A percentile compares a stretch with the other conserved stretches of the same genome.
Conservation (phyloP, 2,113 vertebrate genomes). For the Grallaria varia region DNA sequence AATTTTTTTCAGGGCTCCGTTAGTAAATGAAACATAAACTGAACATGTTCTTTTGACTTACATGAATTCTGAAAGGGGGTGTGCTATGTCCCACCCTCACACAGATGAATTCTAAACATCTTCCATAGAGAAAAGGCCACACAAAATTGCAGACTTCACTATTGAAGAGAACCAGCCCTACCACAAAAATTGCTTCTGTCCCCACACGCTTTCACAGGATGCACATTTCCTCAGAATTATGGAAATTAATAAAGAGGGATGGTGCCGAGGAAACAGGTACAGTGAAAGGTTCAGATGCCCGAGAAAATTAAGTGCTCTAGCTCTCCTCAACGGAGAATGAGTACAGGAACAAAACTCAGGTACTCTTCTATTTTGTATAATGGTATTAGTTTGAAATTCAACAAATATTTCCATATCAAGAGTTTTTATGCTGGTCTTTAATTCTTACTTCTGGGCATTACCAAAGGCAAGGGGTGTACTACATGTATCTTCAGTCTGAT, state of each 20-base stretch:
- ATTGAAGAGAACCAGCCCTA: not conserved
- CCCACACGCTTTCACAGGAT: not conserved
- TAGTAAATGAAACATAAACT: not conserved
- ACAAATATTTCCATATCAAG: not conserved
- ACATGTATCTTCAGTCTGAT: not conserved
- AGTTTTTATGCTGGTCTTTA: not conserved
- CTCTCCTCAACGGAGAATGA: not conserved
- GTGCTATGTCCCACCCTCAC: not conserved
- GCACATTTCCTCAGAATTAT: not conserved
- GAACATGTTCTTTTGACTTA: not conserved
- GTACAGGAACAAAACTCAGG: not conserved
- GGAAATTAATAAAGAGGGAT: not conserved
- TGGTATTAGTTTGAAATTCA: not conserved
- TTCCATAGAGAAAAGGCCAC: not conserved
- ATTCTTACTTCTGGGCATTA: not conserved
- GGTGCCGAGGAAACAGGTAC: not conserved
- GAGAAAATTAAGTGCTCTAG: not conserved
- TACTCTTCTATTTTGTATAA: not conserved
- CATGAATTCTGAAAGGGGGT: not conserved
- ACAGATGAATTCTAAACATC: not conserved
- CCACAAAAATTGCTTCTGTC: not conserved
- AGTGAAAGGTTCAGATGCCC: not conserved
- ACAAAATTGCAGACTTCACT: not conserved
- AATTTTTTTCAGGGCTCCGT: not conserved
- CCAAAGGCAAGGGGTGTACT: not conserved